phyloP scores from a whole-genome alignment of 1,140 invertebrate species.

The Phocides pigmalion region DNA sequence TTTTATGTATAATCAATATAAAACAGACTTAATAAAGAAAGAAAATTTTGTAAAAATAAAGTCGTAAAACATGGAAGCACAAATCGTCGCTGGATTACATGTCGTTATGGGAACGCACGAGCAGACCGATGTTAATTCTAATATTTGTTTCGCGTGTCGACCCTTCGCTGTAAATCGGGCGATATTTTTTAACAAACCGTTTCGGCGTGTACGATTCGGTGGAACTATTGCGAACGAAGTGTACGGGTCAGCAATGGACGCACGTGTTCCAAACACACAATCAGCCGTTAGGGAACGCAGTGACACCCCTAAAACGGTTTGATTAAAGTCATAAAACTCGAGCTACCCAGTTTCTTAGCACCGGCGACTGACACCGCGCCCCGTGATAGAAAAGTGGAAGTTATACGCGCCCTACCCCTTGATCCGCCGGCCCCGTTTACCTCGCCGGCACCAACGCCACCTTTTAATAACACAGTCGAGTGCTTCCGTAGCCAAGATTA shows the following conservation, averaged over 20 bases:
- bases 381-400: constrained; percentile 65
- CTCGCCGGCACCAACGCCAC: constrained; percentile 57
- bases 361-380: constrained; percentile 43
- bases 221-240: constrained; percentile 38
- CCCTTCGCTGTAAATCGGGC: constrained; percentile 46
- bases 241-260: constrained; percentile 56
- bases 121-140: constrained; percentile 45
- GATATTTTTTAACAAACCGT: constrained; percentile 52
- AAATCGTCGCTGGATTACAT: constrained; percentile 21
- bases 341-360: constrained; percentile 49
- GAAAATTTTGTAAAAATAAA: neutral
- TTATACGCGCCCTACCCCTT: constrained; percentile 66
- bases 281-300: constrained; percentile 58
- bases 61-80: neutral
- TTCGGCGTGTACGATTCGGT: constrained; percentile 35
- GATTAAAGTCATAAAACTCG: constrained; percentile 77
- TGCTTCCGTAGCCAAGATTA: constrained; percentile 70
- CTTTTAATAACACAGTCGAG: constrained; percentile 83
- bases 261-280: constrained; percentile 50
- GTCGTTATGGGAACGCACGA: constrained; percentile 23
- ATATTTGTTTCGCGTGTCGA: constrained; percentile 57
- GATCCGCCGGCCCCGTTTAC: constrained; percentile 52
- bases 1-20: neutral
- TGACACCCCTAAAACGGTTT: constrained; percentile 70
- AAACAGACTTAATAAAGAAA: neutral